Evolutionary conservation across 2,888 invertebrate genomes (phyloP).

Genomic region (Rhamphomyia laevipes): DNA sequence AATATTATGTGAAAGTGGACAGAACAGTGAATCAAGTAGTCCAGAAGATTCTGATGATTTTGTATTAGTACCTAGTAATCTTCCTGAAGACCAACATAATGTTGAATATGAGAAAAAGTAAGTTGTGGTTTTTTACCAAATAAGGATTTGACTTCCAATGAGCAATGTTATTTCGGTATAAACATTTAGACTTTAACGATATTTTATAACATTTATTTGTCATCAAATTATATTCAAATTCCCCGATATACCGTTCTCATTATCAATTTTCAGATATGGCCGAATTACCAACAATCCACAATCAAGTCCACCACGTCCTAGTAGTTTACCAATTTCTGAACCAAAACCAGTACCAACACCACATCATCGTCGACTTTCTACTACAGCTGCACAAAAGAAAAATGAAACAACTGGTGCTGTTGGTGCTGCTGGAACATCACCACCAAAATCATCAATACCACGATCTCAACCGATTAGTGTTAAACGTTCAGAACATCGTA

Average conservation of each 20-base stretch:
- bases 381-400: neutral
- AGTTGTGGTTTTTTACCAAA: constrained; percentile 5
- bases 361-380: constrained; percentile 22
- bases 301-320: constrained; percentile 54
- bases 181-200: too few relatives aligned
- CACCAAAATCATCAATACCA: constrained; percentile 45
- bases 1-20: constrained; percentile 39
- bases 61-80: constrained; percentile 63
- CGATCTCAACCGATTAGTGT: constrained; percentile 79
- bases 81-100: constrained; percentile 45
- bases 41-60: constrained; percentile 67
- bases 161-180: too few relatives aligned
- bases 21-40: constrained; percentile 45
- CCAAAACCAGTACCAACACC: constrained; percentile 63
- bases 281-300: constrained; percentile 24
- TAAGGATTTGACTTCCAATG: too few relatives aligned
- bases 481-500: constrained; percentile 61
- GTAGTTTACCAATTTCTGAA: constrained; percentile 57
- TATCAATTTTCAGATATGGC: constrained; percentile 17
- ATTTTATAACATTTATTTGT: too few relatives aligned
- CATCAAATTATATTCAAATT: neutral
- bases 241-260: neutral
- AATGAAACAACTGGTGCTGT: constrained; percentile 1
- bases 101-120: constrained; percentile 31
- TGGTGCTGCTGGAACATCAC: constrained; percentile 10